Conservation (phyloP, 2,888 invertebrate species). For the Scelioninae gen. 1 region DNA sequence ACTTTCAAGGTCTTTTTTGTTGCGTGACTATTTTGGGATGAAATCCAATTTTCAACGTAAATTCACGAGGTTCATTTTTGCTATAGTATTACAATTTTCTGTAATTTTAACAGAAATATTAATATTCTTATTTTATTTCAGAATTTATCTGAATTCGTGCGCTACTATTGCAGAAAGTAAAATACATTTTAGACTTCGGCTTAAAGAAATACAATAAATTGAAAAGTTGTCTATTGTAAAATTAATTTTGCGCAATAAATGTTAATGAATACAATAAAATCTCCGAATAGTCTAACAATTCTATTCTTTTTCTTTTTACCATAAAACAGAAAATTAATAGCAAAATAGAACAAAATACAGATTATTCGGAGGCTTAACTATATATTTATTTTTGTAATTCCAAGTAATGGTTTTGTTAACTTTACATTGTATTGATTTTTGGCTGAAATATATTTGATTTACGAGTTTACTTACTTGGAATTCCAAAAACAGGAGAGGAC, state of each 20-base stretch:
- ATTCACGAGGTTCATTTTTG: slow-evolving; percentile 22
- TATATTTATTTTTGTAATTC: slow-evolving; percentile 9
- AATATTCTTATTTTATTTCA: background rate
- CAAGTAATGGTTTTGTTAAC: slow-evolving; percentile 8
- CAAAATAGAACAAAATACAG: too few relatives aligned
- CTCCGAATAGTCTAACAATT: too few relatives aligned
- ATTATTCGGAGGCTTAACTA: too few relatives aligned
- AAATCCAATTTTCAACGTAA: slow-evolving; percentile 33
- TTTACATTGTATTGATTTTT: background rate
- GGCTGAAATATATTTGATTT: too few relatives aligned
- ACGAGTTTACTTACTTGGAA: slow-evolving; percentile 1
- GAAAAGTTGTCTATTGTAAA: background rate
- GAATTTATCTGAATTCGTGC: slow-evolving; percentile 1
- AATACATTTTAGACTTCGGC: background rate
- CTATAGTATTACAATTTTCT: slow-evolving; percentile 4
- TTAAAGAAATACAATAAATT: slow-evolving; percentile 3
- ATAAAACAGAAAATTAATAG: too few relatives aligned
- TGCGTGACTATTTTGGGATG: slow-evolving; percentile 32
- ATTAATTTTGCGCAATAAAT: background rate
- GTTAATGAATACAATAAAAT: background rate
- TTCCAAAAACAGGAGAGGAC: slow-evolving; percentile 4
- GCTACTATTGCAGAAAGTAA: slow-evolving; percentile 34
- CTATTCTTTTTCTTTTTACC: too few relatives aligned
- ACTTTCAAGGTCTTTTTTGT: slow-evolving; percentile 18
- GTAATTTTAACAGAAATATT: slow-evolving; percentile 21